Evolutionary conservation across 2,888 invertebrate species (phyloP).

Genomic region (Ochropleura leucogaster): DNA sequence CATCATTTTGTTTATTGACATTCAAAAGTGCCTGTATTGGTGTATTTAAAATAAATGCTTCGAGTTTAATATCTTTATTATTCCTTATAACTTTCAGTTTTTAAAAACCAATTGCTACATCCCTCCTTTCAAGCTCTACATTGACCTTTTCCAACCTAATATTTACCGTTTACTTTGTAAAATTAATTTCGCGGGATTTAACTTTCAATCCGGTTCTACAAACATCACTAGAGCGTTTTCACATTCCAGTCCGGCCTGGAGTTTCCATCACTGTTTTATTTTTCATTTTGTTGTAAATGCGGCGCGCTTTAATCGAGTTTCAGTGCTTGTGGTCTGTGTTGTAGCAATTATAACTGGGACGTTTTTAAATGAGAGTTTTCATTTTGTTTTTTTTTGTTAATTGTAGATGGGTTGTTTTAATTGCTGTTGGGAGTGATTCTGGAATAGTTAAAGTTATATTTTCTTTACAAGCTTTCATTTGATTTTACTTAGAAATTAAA

Average conservation of each 20-base stretch:
- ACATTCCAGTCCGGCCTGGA: slow-evolving; percentile 34
- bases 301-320: slow-evolving; percentile 43
- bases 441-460: background rate
- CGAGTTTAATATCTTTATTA: too few species aligned
- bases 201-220: slow-evolving; percentile 17
- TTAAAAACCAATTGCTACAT: background rate
- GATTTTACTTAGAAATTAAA: background rate
- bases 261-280: slow-evolving; percentile 56
- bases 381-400: slow-evolving; percentile 15
- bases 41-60: too few species aligned
- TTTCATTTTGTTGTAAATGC: slow-evolving; percentile 48
- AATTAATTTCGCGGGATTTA: slow-evolving; percentile 38
- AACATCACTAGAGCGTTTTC: slow-evolving; percentile 48
- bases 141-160: slow-evolving; percentile 25
- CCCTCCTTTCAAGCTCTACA: slow-evolving; percentile 12
- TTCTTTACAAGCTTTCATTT: background rate
- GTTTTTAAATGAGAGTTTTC: slow-evolving; percentile 25
- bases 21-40: too few species aligned
- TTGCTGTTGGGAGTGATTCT: background rate
- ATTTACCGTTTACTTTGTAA: slow-evolving; percentile 17
- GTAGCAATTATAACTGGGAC: slow-evolving; percentile 30
- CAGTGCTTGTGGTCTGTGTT: slow-evolving; percentile 30
- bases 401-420: background rate
- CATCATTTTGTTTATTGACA: too few species aligned
- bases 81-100: background rate